phyloP scores from a whole-genome alignment of 1,140 invertebrate species.

The Apis florea region DNA sequence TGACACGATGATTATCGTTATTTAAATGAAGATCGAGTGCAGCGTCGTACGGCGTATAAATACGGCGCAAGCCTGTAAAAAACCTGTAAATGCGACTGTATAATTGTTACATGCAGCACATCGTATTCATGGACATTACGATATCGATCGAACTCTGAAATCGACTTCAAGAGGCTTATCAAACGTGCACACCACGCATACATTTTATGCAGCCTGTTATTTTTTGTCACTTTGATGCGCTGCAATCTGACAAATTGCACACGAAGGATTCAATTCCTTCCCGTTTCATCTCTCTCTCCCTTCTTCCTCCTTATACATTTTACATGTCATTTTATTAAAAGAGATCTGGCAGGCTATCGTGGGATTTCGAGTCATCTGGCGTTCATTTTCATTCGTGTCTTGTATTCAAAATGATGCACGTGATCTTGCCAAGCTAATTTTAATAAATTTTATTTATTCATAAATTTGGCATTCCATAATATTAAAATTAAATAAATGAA shows the following conservation, averaged over 20 bases:
- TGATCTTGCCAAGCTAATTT: too few relatives aligned
- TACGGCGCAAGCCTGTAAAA: conserved; percentile 76
- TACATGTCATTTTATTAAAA: conserved; percentile 36
- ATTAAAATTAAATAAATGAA: too few relatives aligned
- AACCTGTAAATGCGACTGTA: conserved; percentile 73
- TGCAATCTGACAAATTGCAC: conserved; percentile 12
- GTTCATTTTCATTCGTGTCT: conserved; percentile 44
- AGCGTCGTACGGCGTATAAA: conserved; percentile 74
- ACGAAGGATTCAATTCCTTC: conserved; percentile 12
- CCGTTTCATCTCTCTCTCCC: not conserved
- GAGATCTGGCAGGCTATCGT: conserved; percentile 46
- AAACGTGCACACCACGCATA: conserved; percentile 66
- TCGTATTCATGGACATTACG: conserved; percentile 47
- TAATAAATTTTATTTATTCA: conserved; percentile 72
- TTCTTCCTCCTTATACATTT: conserved; percentile 50
- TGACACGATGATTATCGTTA: conserved; percentile 73
- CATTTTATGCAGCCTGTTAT: conserved; percentile 44
- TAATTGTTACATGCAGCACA: conserved; percentile 63
- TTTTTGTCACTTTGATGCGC: conserved; percentile 30
- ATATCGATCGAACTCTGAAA: conserved; percentile 34
- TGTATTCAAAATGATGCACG: too few relatives aligned
- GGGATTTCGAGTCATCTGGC: conserved; percentile 38
- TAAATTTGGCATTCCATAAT: too few relatives aligned
- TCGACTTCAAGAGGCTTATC: conserved; percentile 6
- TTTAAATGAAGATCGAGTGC: conserved; percentile 66